phyloP scores from a whole-genome alignment of 2,797 vertebrate genomes.

The Chiloscyllium punctatum region DNA sequence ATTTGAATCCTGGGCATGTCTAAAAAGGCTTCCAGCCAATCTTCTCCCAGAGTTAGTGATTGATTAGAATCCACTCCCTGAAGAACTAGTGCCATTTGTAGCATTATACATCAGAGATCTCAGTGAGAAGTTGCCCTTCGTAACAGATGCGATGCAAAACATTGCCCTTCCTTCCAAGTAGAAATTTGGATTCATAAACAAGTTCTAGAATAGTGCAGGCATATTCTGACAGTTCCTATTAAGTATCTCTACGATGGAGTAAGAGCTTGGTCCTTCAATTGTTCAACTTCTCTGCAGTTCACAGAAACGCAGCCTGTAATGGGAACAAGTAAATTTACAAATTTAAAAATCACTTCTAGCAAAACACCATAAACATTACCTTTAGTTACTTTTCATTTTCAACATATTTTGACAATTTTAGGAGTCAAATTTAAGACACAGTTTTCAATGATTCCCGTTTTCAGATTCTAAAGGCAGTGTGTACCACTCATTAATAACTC shows the following conservation, averaged over 20 bases:
- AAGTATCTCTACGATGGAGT: not conserved
- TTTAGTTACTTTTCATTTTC: not conserved
- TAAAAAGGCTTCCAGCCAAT: not conserved
- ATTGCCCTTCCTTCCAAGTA: not conserved
- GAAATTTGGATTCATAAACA: not conserved
- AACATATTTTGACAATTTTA: not conserved
- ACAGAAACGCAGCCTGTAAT: constrained; percentile 29
- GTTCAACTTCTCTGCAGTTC: not conserved
- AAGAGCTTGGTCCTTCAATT: not conserved
- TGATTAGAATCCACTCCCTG: not conserved
- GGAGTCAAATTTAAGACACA: not conserved
- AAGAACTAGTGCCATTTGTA: not conserved
- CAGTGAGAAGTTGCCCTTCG: not conserved
- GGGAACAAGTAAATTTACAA: not conserved
- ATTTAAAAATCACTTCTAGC: constrained; percentile 7
- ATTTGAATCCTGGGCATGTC: not conserved
- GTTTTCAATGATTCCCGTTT: not conserved
- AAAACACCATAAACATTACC: not conserved
- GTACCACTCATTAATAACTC: not conserved
- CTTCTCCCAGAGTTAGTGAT: not conserved
- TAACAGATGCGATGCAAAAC: not conserved
- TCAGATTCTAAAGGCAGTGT: not conserved
- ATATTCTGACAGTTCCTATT: not conserved
- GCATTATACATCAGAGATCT: not conserved
- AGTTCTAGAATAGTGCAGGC: not conserved